Conservation (phyloP, 2,113 vertebrate genomes). For the Gymnogyps californianus region DNA sequence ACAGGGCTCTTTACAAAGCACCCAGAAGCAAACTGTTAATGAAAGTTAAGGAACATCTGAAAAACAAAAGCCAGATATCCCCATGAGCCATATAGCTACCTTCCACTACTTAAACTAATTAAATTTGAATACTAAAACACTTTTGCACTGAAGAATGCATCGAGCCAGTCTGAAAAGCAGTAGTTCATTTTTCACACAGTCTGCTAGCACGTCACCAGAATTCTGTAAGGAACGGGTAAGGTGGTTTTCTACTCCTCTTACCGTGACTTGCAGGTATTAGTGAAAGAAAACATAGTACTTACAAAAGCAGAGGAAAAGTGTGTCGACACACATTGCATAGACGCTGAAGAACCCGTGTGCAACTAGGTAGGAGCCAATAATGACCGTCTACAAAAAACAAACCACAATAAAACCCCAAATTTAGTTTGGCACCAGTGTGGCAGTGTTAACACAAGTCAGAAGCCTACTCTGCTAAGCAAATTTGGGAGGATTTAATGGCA, state of each 20-base stretch:
- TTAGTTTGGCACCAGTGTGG: not conserved
- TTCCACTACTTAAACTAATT: not conserved
- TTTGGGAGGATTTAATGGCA: not conserved
- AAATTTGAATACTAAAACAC: not conserved
- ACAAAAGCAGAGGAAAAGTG: constrained; percentile 97
- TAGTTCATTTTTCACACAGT: not conserved
- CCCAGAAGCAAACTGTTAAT: not conserved
- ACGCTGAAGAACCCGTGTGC: constrained; percentile 95
- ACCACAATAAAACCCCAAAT: not conserved
- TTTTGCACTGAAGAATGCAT: not conserved
- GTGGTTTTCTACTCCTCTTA: not conserved
- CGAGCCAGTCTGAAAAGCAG: not conserved
- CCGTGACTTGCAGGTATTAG: not conserved
- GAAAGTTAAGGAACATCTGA: not conserved
- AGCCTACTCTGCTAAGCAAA: not conserved
- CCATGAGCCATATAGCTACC: not conserved
- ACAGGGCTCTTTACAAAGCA: not conserved
- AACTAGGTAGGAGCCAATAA: constrained; percentile 90
- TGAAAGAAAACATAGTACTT: constrained; percentile 70
- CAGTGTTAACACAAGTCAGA: not conserved
- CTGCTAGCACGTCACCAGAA: not conserved
- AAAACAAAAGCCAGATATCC: not conserved
- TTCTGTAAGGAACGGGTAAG: not conserved
- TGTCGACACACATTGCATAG: constrained; percentile 97
- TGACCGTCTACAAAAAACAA: constrained; percentile 81